phyloP scores from a whole-genome alignment of 2,888 invertebrate genomes.

The Mythimna pallens region DNA sequence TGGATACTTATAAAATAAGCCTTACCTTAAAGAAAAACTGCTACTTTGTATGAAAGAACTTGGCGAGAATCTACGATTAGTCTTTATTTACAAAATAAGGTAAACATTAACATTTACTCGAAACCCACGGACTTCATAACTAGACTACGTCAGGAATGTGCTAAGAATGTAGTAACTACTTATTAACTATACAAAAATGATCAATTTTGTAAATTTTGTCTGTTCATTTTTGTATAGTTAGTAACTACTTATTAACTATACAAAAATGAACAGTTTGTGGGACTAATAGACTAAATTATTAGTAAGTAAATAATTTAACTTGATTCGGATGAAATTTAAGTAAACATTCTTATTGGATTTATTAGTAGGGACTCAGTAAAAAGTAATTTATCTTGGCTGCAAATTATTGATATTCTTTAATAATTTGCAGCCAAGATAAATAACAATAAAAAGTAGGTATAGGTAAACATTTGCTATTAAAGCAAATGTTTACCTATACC shows the following conservation, averaged over 20 bases:
- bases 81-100: conserved; percentile 31
- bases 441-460: no score
- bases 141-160: conserved; percentile 3
- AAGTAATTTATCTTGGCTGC: no score
- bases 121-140: conserved; percentile 28
- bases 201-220: no score
- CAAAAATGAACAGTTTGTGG: no score
- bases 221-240: no score
- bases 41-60: conserved; percentile 4
- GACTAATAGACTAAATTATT: background rate
- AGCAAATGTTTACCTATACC: no score
- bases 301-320: background rate
- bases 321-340: conserved; percentile 16
- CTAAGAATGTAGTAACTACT: conserved; percentile 7
- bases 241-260: no score
- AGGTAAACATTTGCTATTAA: no score
- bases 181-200: no score
- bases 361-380: background rate
- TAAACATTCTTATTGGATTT: conserved; percentile 21
- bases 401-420: no score
- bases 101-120: conserved; percentile 52
- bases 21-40: conserved; percentile 17
- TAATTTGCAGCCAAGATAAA: no score
- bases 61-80: conserved; percentile 34
- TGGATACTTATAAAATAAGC: background rate